Base-by-base conservation (phyloP, 2,888 invertebrate genomes). In the Patella depressa region DNA sequence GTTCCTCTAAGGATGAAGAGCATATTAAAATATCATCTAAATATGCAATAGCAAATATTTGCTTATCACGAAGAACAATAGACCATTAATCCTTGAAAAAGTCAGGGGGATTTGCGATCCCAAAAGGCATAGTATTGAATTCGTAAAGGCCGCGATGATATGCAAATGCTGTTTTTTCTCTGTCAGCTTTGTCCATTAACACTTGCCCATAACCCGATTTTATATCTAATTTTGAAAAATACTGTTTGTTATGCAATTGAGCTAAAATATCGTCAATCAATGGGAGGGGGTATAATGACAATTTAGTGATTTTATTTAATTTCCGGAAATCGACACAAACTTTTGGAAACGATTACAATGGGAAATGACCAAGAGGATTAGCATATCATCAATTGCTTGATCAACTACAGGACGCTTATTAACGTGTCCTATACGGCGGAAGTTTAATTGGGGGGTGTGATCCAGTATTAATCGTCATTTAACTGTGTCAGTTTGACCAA, bases 281-380 rank as follows among this genome's bases (percentile, higher is more conserved):
- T 7, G 59, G 59, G 3, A 59, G 59, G 1, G 59, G 59, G n/a
- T 59, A 59, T 4, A 19, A 59, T 4, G 29, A 73, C 1, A 54
- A 53, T 53, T 53, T 65, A 2, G 73, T 73, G 14, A 73, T 73
- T 11, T 73, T 54, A 45, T 73, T 73, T 3, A 73, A 34, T 14
- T 24, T n/a, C 34, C 74, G n/a, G 34, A 45, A 59, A 59, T 59
- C 59, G 2, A 59, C 59, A 59, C 59, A 59, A 9, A 59, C 78
- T 79, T 65, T 82, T 81, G 4, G 71, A 53, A 15, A 81, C 80
- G 15, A 82, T 53, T 15, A 82, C 78, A 9, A 79, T 17, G 4
- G 79, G 76, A 34, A 75, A 79, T 65, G 54, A 19, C 77, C 76
- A 80, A 29, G 78, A 79, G 14, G 73, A 75, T 55, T 55, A 55